Evolutionary conservation across 1,140 invertebrate genomes (phyloP).

Genomic region (Linepithema humile): DNA sequence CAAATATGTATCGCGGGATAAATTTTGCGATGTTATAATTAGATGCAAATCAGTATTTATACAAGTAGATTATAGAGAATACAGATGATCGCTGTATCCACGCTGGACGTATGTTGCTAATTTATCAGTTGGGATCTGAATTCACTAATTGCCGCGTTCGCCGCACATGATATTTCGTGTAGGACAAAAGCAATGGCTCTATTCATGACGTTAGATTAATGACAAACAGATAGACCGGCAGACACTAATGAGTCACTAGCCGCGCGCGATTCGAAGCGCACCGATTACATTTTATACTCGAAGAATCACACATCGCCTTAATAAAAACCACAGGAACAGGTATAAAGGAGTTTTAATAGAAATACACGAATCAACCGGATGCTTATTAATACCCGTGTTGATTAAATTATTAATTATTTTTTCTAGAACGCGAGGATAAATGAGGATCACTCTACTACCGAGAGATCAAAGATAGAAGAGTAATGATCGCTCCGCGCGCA

Average conservation of each 20-base stretch:
- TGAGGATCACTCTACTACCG: not conserved
- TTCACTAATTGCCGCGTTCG: slow-evolving; percentile 78
- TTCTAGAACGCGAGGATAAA: not conserved
- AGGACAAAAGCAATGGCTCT: slow-evolving; percentile 46
- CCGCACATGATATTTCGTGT: slow-evolving; percentile 59
- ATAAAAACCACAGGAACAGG: not conserved
- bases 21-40: slow-evolving; percentile 29
- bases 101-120: slow-evolving; percentile 49
- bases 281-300: slow-evolving; percentile 38
- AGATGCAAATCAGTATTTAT: slow-evolving; percentile 6
- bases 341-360: not conserved
- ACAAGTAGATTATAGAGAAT: not conserved
- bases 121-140: slow-evolving; percentile 80
- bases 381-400: slow-evolving; percentile 26
- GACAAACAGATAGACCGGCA: not conserved
- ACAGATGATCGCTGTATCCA: not conserved
- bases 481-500: slow-evolving; percentile 21
- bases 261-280: not conserved
- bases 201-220: slow-evolving; percentile 19
- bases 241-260: not conserved
- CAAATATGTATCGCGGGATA: not conserved
- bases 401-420: slow-evolving; percentile 33
- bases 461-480: slow-evolving; percentile 14
- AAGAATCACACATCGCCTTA: not conserved
- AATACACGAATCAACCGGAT: slow-evolving; percentile 26